These are phyloP conservation scores for Andricus grossulariae DNA, from an alignment of 1,140 invertebrate species.

Conservation along the genomic window DNA sequence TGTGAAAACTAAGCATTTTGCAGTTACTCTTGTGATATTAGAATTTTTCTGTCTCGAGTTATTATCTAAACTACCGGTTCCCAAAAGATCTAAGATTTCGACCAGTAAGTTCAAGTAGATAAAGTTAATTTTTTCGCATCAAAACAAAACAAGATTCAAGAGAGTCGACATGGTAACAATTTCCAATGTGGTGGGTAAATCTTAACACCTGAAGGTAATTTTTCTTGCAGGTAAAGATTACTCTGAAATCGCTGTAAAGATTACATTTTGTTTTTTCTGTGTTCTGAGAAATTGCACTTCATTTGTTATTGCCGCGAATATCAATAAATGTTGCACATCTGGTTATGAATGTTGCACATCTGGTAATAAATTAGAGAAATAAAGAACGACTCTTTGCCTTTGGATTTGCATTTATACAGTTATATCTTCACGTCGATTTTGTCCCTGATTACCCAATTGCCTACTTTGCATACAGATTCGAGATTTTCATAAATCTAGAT, in stretches of 20 bases:
- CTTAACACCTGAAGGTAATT: too few relatives aligned
- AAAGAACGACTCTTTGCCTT: conserved; percentile 7
- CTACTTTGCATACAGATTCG: conserved; percentile 25
- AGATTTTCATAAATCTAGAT: conserved; percentile 11
- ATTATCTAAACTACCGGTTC: too few relatives aligned
- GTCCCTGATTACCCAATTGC: conserved; percentile 7
- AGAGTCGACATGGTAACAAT: too few relatives aligned
- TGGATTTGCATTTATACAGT: conserved; percentile 3
- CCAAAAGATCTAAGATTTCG: too few relatives aligned
- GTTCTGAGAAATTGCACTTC: conserved; percentile 10
- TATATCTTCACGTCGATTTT: conserved; percentile 16
- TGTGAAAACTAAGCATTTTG: too few relatives aligned
- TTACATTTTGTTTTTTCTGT: not conserved
- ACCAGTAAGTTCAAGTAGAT: too few relatives aligned
- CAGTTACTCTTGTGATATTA: not conserved
- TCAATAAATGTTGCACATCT: conserved; percentile 1
- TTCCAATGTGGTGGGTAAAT: too few relatives aligned
- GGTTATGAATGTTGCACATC: not conserved
- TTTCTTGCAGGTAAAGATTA: too few relatives aligned
- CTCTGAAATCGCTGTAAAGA: too few relatives aligned
- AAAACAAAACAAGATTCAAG: too few relatives aligned
- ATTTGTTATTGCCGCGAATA: not conserved
- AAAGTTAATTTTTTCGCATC: too few relatives aligned
- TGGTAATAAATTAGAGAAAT: conserved; percentile 13
- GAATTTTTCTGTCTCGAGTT: too few relatives aligned